Evolutionary conservation across 2,797 vertebrate species (phyloP), one percentile per base, ranked within the genome.

Genomic region (Morelia viridis): DNA sequence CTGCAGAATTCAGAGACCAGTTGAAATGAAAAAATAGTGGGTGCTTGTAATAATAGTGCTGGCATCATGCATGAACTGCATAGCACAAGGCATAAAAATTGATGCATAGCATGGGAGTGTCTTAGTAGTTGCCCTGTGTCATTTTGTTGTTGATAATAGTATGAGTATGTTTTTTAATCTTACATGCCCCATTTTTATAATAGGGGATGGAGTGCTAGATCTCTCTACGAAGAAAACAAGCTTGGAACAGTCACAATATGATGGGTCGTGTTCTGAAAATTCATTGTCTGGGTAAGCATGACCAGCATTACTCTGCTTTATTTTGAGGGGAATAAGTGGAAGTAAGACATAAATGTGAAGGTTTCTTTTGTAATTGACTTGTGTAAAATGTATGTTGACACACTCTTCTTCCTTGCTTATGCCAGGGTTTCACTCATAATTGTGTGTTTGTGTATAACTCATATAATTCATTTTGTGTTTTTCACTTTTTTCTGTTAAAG

Each of bases 121-220:
- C 13, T 71, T 26, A 1, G 22, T 28, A 28, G 17, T 92, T 80
- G 8, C 5, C 28, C 46, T 87, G 80, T 56, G 9, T 28, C 22
- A 61, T 87, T 90, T 76, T 90, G 26, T 46, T 80, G 22, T 80
- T 80, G 71, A 46, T 80, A 80, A 80, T 80, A 46, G 41, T 24
- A 24, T 60, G 58, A 60, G 19, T 41, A 10, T 80, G 71, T 80
- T 80, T 80, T 76, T 80, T 90, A 90, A 71, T 76, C 53, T 90
- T 62, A 57, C 19, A 89, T 64, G 87, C 15, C 62, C 31, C 60
- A 5, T 53, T 86, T 50, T 96, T 97, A 94, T 98, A 95, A 95
- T 96, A 98, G 97, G 97, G 98, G 99, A 99, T 97, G 98, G 98
- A 95, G 99, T 98, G 96, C 98, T 99, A 95, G 99, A 99, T 98